These are phyloP conservation scores for Clusia tigrina DNA, from an alignment of 2,888 invertebrate genomes.

Conservation along the genomic window DNA sequence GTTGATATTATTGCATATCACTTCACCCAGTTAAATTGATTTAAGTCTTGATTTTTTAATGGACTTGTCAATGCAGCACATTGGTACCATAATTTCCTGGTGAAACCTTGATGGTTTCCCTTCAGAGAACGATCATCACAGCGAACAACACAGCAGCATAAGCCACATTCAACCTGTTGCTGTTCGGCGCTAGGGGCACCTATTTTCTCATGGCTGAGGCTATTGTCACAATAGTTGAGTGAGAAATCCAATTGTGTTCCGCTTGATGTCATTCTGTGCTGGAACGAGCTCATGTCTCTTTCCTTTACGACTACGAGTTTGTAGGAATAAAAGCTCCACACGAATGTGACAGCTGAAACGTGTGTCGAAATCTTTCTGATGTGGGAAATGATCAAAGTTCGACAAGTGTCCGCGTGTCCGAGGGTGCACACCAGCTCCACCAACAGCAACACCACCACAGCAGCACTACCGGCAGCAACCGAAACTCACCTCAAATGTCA, in stretches of 20 bases:
- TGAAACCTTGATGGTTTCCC: conserved; percentile 48
- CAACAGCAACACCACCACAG: conserved; percentile 32
- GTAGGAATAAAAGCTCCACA: conserved; percentile 33
- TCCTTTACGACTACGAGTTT: too few relatives aligned
- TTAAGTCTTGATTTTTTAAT: conserved; percentile 46
- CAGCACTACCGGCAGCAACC: conserved; percentile 32
- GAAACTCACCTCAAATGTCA: not conserved
- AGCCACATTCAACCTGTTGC: conserved; percentile 51
- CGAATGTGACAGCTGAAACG: conserved; percentile 37
- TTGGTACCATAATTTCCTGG: conserved; percentile 58
- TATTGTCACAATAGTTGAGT: conserved; percentile 40
- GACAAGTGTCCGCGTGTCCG: conserved; percentile 55
- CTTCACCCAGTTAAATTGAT: not conserved
- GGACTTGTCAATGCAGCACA: conserved; percentile 58
- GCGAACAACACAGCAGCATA: conserved; percentile 1
- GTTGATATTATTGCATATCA: too few relatives aligned
- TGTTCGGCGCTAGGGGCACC: conserved; percentile 32
- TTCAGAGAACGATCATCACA: not conserved
- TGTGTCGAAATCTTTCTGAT: conserved; percentile 58
- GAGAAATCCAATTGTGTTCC: conserved; percentile 51
- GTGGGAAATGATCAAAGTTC: conserved; percentile 55
- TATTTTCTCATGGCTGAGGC: too few relatives aligned
- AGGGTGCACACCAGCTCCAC: too few relatives aligned
- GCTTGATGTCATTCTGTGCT: conserved; percentile 51
- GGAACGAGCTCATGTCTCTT: too few relatives aligned